Conservation (phyloP, 1,140 invertebrate genomes). For the Drosophila chauvacae region DNA sequence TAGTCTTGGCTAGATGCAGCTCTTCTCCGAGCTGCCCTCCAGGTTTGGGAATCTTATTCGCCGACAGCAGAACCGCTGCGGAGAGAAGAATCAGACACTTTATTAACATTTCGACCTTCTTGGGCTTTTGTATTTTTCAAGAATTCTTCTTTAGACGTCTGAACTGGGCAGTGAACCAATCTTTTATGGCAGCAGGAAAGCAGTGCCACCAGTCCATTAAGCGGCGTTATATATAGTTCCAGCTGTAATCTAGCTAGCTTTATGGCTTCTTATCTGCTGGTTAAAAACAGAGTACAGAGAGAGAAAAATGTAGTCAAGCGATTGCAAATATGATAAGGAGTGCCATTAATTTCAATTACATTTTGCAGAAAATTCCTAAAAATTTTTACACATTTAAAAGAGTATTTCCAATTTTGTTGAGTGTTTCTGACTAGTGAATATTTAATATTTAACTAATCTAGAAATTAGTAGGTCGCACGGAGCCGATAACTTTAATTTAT, state of each 20-base stretch:
- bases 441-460: conserved; percentile 7
- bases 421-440: conserved; percentile 1
- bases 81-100: conserved; percentile 6
- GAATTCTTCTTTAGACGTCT: background rate
- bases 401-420: background rate
- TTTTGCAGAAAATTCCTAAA: background rate
- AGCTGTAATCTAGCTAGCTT: conserved; percentile 5
- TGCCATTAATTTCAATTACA: background rate
- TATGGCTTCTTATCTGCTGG: conserved; percentile 11
- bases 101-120: conserved; percentile 3
- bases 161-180: conserved; percentile 5
- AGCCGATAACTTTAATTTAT: conserved; percentile 3
- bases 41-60: background rate
- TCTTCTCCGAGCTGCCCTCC: background rate
- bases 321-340: background rate
- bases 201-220: conserved; percentile 3
- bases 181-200: conserved; percentile 2
- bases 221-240: background rate
- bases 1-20: no score
- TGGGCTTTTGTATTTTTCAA: background rate
- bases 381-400: background rate
- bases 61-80: conserved; percentile 4
- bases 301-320: background rate
- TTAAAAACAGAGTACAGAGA: conserved; percentile 8
- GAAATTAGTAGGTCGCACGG: background rate